These are phyloP conservation scores for Morone chrysops DNA, from an alignment of 2,113 vertebrate genomes.

Conservation along the genomic window DNA sequence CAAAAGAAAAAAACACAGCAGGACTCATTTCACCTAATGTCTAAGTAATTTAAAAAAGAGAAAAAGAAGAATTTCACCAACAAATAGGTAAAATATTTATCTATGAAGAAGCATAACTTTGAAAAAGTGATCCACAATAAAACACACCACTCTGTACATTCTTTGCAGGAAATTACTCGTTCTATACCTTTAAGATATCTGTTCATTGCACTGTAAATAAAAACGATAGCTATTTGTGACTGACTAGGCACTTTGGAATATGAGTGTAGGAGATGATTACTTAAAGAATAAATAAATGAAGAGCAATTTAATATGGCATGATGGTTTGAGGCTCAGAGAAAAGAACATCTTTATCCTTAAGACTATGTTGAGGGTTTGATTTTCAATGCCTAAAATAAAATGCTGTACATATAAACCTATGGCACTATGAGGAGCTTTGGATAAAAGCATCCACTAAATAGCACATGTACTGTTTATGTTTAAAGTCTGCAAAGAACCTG, in stretches of 20 bases:
- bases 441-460: constrained; percentile 35
- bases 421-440: constrained; percentile 42
- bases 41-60: neutral
- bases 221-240: constrained; percentile 56
- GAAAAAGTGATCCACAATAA: constrained; percentile 7
- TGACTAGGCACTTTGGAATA: constrained; percentile 81
- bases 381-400: constrained; percentile 24
- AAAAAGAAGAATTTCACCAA: constrained; percentile 1
- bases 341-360: neutral
- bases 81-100: constrained; percentile 2
- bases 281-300: constrained; percentile 9
- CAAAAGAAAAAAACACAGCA: neutral
- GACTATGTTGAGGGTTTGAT: constrained; percentile 4
- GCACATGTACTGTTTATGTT: constrained; percentile 32
- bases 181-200: constrained; percentile 11
- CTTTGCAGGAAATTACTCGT: constrained; percentile 32
- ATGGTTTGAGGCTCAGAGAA: constrained; percentile 9
- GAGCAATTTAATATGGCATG: constrained; percentile 24
- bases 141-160: constrained; percentile 57
- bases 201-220: constrained; percentile 46
- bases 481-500: constrained; percentile 32
- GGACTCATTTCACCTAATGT: constrained; percentile 14
- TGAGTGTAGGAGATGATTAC: constrained; percentile 37
- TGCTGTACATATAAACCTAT: constrained; percentile 24
- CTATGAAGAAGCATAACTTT: neutral